Percentiles rank a stretch among this genome's conserved stretches.
Conservation (phyloP, 2,797 vertebrate genomes). For the Morelia viridis region DNA sequence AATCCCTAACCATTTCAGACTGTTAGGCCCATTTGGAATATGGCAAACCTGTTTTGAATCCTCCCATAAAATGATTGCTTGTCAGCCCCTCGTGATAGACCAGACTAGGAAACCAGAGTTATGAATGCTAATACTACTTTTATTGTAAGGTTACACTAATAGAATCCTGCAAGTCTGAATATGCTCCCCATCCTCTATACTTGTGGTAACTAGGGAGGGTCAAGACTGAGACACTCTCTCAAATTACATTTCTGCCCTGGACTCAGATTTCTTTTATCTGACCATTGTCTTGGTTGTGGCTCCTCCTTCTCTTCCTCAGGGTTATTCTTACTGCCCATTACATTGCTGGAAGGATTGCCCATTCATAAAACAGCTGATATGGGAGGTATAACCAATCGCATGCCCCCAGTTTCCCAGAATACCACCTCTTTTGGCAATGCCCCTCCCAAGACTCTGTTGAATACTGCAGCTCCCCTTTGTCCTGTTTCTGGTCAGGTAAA, state of each 20-base stretch:
- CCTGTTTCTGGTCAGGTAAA: not conserved
- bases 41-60: not conserved
- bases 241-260: not conserved
- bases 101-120: not conserved
- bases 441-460: not conserved
- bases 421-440: not conserved
- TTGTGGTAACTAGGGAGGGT: not conserved
- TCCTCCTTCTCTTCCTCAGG: not conserved
- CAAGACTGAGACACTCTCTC: not conserved
- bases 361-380: not conserved
- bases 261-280: not conserved
- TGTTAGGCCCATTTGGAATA: not conserved
- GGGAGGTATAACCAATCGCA: not conserved
- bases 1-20: not conserved
- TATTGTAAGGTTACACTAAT: not conserved
- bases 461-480: not conserved
- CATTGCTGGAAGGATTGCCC: not conserved
- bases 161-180: not conserved
- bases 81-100: not conserved
- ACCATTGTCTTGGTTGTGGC: not conserved
- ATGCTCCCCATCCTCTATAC: not conserved
- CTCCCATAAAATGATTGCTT: not conserved
- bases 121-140: not conserved
- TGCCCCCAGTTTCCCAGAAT: not conserved
- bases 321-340: not conserved